These are phyloP conservation scores for Drosophila diplacantha DNA, from an alignment of 2,888 invertebrate genomes.

Conservation along the genomic window DNA sequence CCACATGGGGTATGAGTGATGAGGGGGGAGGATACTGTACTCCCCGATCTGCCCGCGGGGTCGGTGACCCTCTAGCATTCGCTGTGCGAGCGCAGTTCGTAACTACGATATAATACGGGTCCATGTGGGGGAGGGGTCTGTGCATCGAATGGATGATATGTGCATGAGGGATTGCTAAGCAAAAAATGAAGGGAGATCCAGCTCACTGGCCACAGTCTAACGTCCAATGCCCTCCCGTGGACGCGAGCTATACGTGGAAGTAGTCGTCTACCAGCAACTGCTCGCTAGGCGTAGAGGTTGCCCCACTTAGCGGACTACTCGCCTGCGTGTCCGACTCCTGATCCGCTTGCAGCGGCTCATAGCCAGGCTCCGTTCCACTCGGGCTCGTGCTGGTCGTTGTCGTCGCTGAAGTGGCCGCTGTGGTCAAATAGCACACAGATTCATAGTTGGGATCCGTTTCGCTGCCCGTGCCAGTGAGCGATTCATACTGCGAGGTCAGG, in stretches of 20 bases:
- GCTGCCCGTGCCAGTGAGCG: slow-evolving; percentile 86
- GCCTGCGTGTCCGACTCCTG: slow-evolving; percentile 70
- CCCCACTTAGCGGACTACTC: slow-evolving; percentile 54
- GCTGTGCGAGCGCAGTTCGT: slow-evolving; percentile 48
- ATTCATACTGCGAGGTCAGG: slow-evolving; percentile 87
- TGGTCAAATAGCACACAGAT: slow-evolving; percentile 86
- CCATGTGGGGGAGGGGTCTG: slow-evolving; percentile 3
- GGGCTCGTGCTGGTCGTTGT: slow-evolving; percentile 41
- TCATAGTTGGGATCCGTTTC: slow-evolving; percentile 91
- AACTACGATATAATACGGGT: slow-evolving; percentile 21
- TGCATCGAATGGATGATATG: slow-evolving; percentile 53
- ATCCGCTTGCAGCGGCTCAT: slow-evolving; percentile 79
- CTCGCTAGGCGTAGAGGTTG: slow-evolving; percentile 61
- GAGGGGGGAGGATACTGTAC: neutral
- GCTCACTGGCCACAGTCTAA: slow-evolving; percentile 38
- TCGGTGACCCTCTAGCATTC: slow-evolving; percentile 43
- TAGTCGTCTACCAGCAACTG: slow-evolving; percentile 77
- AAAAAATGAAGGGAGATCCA: slow-evolving; percentile 60
- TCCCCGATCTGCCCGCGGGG: slow-evolving; percentile 17
- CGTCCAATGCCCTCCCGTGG: neutral
- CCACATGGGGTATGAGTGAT: slow-evolving; percentile 18
- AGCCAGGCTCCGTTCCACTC: slow-evolving; percentile 81
- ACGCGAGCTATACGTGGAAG: slow-evolving; percentile 75
- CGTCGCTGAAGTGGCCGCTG: slow-evolving; percentile 42
- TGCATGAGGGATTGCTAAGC: slow-evolving; percentile 58